A percentile compares a stretch with the other conserved stretches of the same genome.
phyloP scores from a whole-genome alignment of 2,888 invertebrate genomes.

The Metallyticus violacea region DNA sequence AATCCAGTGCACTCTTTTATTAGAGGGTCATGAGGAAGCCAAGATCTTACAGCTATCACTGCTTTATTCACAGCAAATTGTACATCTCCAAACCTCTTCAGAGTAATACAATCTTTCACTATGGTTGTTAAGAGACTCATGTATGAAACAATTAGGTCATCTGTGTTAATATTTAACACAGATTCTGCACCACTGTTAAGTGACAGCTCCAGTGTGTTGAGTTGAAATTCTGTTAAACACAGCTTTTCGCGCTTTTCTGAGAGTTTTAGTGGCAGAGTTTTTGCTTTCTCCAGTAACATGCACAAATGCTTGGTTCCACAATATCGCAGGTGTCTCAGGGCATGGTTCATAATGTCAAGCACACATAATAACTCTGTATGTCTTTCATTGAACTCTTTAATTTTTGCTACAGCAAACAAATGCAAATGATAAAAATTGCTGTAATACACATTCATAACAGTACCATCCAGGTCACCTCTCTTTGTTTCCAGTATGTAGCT shows the following conservation, averaged over 20 bases:
- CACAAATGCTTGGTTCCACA: neutral
- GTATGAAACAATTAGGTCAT: neutral
- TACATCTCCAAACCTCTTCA: neutral
- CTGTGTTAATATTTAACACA: neutral
- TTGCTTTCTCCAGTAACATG: neutral
- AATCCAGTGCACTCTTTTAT: neutral
- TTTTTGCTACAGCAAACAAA: neutral
- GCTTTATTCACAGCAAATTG: neutral
- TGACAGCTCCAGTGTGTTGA: neutral
- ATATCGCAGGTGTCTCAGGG: neutral
- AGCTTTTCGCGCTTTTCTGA: neutral
- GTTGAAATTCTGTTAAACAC: neutral
- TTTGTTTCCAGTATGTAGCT: neutral
- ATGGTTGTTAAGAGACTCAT: neutral
- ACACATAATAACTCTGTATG: neutral
- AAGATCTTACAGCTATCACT: neutral
- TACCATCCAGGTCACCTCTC: neutral
- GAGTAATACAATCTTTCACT: neutral
- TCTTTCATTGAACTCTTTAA: neutral
- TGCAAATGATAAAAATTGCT: neutral
- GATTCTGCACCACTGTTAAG: neutral
- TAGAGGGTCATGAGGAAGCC: neutral
- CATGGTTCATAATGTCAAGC: neutral
- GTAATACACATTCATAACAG: neutral
- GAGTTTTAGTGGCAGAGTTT: neutral